Base-by-base conservation (phyloP, 2,888 invertebrate species). In the Polydesmus complanatus region DNA sequence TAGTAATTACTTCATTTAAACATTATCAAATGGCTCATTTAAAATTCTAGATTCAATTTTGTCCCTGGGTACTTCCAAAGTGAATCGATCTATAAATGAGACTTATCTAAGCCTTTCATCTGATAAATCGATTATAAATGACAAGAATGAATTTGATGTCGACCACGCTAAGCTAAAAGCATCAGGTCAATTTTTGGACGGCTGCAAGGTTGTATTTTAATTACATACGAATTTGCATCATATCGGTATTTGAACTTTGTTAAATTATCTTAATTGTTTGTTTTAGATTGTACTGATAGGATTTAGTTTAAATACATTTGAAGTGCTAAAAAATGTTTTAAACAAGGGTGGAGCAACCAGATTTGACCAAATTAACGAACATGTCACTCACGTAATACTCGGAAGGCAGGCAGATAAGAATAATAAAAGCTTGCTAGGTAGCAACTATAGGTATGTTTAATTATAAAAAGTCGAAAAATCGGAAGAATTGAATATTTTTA, bases 311-410 rank as follows among this genome's bases (percentile, higher is more conserved):
- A 23, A 23, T 11, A n/a, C 22, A n/a, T 21, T 58, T 2, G 61
- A 62, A 5, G 54, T 59, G 22, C 21, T 63, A 1, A n/a, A 48
- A 19, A 72, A 71, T 66, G 80, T 88, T 55, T 74, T 88, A 22
- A 87, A 86, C 70, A 79, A 82, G 3, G 85, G 86, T 58, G 90
- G 91, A n/a, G 93, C 88, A 26, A 86, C 86, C 21, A 80, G 91
- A 59, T 82, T 86, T 69, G 85, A 86, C 70, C 80, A 82, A 58
- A 79, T 90, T 50, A 83, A 83, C 67, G 85, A 85, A 64, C 80
- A 85, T 63, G 77, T 88, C 1, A 88, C 91, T 1, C 94, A 94
- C 74, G 82, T 88, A 1, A 81, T 92, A 47, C 80, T 87, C 1
- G 86, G 84, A 0, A 81, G 84, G 64, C 72, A 78, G 48, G 66